phyloP scores from a whole-genome alignment of 2,888 invertebrate genomes.

The Trimorus sp. region DNA sequence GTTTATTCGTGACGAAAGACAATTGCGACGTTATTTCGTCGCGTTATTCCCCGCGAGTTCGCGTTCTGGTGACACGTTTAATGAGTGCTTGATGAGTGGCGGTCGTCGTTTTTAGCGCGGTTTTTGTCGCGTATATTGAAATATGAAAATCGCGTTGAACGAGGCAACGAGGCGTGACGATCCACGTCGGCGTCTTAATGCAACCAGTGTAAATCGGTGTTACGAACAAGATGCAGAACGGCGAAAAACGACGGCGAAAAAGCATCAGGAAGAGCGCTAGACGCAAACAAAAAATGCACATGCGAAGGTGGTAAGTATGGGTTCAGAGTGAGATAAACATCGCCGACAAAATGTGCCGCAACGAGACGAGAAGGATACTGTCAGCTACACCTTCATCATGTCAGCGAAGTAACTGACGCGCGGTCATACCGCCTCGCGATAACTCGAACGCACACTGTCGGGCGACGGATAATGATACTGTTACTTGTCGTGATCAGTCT shows the following conservation, averaged over 20 bases:
- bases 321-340: slow-evolving; percentile 75
- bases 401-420: slow-evolving; percentile 61
- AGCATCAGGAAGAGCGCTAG: slow-evolving; percentile 49
- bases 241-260: slow-evolving; percentile 25
- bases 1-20: too few species aligned
- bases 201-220: slow-evolving; percentile 66
- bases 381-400: slow-evolving; percentile 65
- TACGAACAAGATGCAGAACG: slow-evolving; percentile 55
- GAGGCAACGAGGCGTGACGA: slow-evolving; percentile 70
- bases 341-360: slow-evolving; percentile 66
- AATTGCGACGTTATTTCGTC: too few species aligned
- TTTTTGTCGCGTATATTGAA: slow-evolving; percentile 59
- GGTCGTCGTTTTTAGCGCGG: neutral
- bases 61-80: neutral
- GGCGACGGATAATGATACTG: slow-evolving; percentile 62
- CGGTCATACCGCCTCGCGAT: slow-evolving; percentile 61
- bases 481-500: slow-evolving; percentile 61
- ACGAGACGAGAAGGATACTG: slow-evolving; percentile 61
- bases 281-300: slow-evolving; percentile 60
- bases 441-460: slow-evolving; percentile 61
- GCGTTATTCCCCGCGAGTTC: too few species aligned
- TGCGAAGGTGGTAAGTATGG: slow-evolving; percentile 74
- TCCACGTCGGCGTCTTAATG: slow-evolving; percentile 72
- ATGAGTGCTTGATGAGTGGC: neutral
- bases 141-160: slow-evolving; percentile 69